Evolutionary conservation across 2,888 invertebrate species (phyloP).

Genomic region (Polyommatus iphigenia): DNA sequence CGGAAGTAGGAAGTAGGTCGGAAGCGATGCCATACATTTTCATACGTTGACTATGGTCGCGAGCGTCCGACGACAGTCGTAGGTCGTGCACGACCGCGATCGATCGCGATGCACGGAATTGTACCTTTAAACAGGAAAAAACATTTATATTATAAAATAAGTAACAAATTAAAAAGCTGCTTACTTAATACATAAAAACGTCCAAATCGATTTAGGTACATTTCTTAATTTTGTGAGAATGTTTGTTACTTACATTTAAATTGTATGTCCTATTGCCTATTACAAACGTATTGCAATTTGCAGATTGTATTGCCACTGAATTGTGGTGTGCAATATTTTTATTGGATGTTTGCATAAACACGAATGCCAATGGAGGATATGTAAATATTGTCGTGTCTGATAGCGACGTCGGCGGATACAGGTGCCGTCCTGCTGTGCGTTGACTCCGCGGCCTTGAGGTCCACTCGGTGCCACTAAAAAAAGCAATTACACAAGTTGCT

Average conservation of each 20-base stretch:
- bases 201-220: too few relatives aligned
- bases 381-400: slow-evolving; percentile 53
- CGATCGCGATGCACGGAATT: too few relatives aligned
- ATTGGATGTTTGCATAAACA: slow-evolving; percentile 22
- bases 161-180: not conserved
- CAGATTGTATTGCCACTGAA: not conserved
- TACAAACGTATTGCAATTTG: slow-evolving; percentile 1
- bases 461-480: slow-evolving; percentile 64
- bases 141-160: not conserved
- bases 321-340: slow-evolving; percentile 22
- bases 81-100: too few relatives aligned
- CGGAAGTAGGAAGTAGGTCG: too few relatives aligned
- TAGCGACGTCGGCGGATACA: slow-evolving; percentile 56
- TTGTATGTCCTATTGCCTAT: slow-evolving; percentile 6
- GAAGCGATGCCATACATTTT: too few relatives aligned
- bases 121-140: not conserved
- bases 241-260: not conserved
- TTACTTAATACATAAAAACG: not conserved
- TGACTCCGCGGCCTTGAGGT: slow-evolving; percentile 72
- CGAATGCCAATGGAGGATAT: slow-evolving; percentile 20
- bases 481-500: slow-evolving; percentile 57
- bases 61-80: too few relatives aligned
- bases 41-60: too few relatives aligned
- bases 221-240: not conserved
- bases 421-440: slow-evolving; percentile 73